These are phyloP conservation scores for Eupithecia subumbrata DNA, from an alignment of 2,888 invertebrate species.

Conservation along the genomic window DNA sequence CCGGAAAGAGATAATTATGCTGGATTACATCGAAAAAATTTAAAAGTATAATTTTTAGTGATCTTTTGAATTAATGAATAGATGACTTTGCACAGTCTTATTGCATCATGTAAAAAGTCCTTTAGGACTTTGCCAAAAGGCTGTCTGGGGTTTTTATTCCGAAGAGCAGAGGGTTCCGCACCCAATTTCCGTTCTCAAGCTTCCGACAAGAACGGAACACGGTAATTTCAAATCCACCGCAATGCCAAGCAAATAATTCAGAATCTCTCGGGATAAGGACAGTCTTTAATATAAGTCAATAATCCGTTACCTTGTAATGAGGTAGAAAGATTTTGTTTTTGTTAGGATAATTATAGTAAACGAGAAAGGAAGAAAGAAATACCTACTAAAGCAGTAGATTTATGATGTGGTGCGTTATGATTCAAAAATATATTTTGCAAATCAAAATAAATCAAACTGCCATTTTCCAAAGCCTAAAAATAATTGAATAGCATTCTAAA, in stretches of 20 bases:
- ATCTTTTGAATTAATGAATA: too few species aligned
- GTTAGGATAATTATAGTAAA: background rate
- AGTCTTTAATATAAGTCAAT: background rate
- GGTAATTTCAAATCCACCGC: conserved; percentile 6
- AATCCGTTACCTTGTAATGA: background rate
- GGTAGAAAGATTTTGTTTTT: background rate
- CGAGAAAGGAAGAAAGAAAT: background rate
- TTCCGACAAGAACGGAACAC: conserved; percentile 17
- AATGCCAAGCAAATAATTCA: conserved; percentile 1
- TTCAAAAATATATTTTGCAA: background rate
- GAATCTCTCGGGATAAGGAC: background rate
- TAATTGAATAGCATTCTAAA: background rate
- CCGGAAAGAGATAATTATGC: too few species aligned
- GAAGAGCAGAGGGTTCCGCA: conserved; percentile 24
- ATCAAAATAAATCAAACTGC: too few species aligned
- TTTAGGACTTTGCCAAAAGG: background rate
- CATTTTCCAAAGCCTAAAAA: background rate
- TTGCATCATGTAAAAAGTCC: background rate
- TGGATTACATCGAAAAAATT: too few species aligned
- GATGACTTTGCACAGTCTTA: background rate
- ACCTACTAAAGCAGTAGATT: background rate
- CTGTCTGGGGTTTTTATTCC: conserved; percentile 18
- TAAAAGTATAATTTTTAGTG: too few species aligned
- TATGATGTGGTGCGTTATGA: background rate
- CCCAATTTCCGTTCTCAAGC: conserved; percentile 33